phyloP scores from a whole-genome alignment of 1,140 invertebrate species.

The Drosophila nikananu region DNA sequence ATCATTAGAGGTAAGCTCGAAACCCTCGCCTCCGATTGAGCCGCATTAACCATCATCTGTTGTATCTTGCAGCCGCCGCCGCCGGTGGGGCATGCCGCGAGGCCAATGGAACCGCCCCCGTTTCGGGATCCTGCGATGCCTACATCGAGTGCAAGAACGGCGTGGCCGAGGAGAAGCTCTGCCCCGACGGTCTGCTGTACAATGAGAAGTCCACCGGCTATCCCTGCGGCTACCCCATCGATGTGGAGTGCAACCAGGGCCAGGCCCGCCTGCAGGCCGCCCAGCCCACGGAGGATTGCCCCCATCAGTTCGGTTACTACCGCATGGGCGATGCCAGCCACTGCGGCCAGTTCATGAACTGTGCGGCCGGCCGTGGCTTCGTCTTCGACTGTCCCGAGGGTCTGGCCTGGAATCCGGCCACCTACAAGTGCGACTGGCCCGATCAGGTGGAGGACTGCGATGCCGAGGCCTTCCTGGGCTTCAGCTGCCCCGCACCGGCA shows the following conservation, averaged over 20 bases:
- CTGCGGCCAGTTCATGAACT: slow-evolving; percentile 94
- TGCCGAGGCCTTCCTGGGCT: slow-evolving; percentile 90
- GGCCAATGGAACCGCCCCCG: slow-evolving; percentile 86
- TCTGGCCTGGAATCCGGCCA: slow-evolving; percentile 92
- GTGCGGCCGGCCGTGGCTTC: slow-evolving; percentile 89
- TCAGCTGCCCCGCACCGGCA: slow-evolving; percentile 88
- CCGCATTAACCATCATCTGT: slow-evolving; percentile 53
- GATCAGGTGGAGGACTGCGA: slow-evolving; percentile 92
- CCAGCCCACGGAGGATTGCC: slow-evolving; percentile 91
- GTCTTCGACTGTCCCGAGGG: slow-evolving; percentile 90
- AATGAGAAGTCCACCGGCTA: slow-evolving; percentile 91
- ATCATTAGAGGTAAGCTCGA: slow-evolving; percentile 80
- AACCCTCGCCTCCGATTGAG: slow-evolving; percentile 2
- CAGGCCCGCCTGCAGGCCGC: slow-evolving; percentile 87
- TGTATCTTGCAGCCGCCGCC: slow-evolving; percentile 66
- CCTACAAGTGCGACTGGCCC: slow-evolving; percentile 94
- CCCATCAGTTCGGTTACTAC: slow-evolving; percentile 94
- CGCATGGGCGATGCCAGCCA: slow-evolving; percentile 89
- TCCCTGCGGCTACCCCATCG: slow-evolving; percentile 93
- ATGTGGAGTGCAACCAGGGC: slow-evolving; percentile 91
- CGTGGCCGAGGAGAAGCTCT: slow-evolving; percentile 90
- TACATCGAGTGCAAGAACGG: slow-evolving; percentile 89
- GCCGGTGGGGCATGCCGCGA: slow-evolving; percentile 63
- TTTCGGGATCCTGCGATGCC: slow-evolving; percentile 91
- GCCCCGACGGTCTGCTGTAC: slow-evolving; percentile 94